Evolutionary conservation across 2,113 vertebrate genomes (phyloP).

Genomic region (Podocnemis expansa): DNA sequence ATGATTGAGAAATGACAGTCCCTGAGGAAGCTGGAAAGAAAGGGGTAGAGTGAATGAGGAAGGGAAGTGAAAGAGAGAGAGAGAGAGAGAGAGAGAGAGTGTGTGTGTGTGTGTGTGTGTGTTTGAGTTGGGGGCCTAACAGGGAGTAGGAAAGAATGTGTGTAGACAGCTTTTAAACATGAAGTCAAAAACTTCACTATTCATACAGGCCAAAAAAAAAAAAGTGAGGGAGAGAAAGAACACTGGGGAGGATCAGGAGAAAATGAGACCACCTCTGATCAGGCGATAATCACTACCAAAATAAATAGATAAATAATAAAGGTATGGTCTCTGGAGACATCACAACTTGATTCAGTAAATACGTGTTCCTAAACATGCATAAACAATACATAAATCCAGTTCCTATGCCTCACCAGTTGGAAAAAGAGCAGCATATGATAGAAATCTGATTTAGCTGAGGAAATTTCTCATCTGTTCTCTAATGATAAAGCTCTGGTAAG

Average conservation of each 20-base stretch:
- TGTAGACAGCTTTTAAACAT: not conserved
- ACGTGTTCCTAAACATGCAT: not conserved
- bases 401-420: not conserved
- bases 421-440: not conserved
- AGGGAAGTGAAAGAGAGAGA: no score
- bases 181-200: not conserved
- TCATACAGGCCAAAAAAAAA: not conserved
- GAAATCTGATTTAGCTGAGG: not conserved
- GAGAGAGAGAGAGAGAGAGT: no score
- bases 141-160: not conserved
- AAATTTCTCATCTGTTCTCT: constrained; percentile 21
- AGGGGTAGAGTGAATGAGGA: not conserved
- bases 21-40: not conserved
- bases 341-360: constrained; percentile 22
- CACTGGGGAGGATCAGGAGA: not conserved
- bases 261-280: not conserved
- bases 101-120: no score
- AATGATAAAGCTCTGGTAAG: not conserved
- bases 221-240: not conserved
- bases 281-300: not conserved
- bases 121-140: not conserved
- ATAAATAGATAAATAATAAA: not conserved
- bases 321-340: not conserved
- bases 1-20: not conserved
- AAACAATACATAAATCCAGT: not conserved